Evolutionary conservation across 2,888 invertebrate genomes (phyloP).

Genomic region (Cataglyphis cursor): DNA sequence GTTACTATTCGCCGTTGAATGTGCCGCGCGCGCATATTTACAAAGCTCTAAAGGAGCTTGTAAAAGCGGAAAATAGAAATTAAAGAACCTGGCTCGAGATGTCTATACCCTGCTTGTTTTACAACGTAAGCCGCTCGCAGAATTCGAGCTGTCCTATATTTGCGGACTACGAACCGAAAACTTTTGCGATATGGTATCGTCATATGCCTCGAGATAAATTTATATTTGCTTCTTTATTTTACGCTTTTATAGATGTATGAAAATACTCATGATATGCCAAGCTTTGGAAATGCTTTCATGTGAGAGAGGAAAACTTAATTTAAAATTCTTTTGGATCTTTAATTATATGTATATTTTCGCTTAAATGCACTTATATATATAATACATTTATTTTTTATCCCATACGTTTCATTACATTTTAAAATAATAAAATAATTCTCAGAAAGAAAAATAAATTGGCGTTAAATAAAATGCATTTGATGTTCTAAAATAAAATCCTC

Average conservation of each 20-base stretch:
- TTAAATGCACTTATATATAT: neutral
- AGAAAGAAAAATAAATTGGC: neutral
- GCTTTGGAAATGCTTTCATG: neutral
- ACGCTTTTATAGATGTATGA: neutral
- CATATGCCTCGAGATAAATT: neutral
- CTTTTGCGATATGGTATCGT: neutral
- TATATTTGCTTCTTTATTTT: neutral
- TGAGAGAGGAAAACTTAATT: neutral
- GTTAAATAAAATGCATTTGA: neutral
- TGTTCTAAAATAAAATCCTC: neutral
- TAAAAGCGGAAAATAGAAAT: constrained; percentile 6
- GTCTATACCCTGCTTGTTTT: neutral
- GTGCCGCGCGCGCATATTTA: neutral
- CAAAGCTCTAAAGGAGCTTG: neutral
- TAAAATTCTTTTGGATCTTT: neutral
- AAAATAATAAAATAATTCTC: too few species aligned
- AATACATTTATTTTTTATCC: neutral
- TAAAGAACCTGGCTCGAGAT: neutral
- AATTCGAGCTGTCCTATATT: neutral
- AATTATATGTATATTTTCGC: neutral
- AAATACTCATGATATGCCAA: neutral
- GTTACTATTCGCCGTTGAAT: neutral
- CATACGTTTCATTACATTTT: neutral
- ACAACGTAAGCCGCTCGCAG: neutral
- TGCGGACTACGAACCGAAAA: neutral